Conservation (phyloP, 2,797 vertebrate species). For the Vultur gryphus region DNA sequence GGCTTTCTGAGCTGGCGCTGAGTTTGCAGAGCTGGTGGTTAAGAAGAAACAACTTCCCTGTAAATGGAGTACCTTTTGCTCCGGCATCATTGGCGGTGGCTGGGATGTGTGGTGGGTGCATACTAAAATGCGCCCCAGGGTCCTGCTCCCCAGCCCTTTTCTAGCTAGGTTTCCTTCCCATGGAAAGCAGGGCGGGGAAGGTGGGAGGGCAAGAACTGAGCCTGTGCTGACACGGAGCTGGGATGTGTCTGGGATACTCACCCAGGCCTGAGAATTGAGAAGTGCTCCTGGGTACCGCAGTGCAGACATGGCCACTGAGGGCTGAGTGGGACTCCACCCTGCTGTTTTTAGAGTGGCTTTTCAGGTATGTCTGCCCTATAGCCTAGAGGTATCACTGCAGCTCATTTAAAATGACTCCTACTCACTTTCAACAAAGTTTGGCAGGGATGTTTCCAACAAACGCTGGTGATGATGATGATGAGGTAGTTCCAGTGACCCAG, state of each 20-base stretch:
- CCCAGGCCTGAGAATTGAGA: not conserved
- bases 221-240: not conserved
- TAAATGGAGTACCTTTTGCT: not conserved
- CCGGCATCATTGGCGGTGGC: accelerated
- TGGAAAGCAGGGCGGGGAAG: not conserved
- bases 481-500: not conserved
- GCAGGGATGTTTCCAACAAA: not conserved
- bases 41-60: not conserved
- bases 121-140: not conserved
- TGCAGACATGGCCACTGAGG: not conserved
- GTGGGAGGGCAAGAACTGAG: not conserved
- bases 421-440: not conserved
- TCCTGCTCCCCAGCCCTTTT: not conserved
- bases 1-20: not conserved
- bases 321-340: not conserved
- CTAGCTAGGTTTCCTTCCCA: not conserved
- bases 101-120: not conserved
- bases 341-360: not conserved
- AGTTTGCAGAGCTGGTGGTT: not conserved
- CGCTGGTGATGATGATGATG: not conserved
- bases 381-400: slow-evolving; percentile 17
- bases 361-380: slow-evolving; percentile 52
- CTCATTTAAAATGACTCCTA: slow-evolving; percentile 1
- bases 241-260: not conserved
- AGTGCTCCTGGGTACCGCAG: not conserved